These are phyloP conservation scores for Aphelinus atriplicis DNA, from an alignment of 1,140 invertebrate species.

Conservation along the genomic window DNA sequence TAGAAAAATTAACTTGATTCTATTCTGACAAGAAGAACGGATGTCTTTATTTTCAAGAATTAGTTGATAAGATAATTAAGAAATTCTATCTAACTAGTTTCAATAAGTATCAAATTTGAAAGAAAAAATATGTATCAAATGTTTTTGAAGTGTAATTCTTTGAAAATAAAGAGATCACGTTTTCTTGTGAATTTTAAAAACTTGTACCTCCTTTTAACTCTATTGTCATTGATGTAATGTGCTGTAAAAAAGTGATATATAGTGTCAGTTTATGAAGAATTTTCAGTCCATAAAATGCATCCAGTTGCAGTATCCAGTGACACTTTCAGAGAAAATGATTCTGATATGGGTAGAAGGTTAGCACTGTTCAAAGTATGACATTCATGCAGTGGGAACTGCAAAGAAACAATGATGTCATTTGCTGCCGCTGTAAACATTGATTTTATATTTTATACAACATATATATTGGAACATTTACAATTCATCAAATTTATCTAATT, in stretches of 20 bases:
- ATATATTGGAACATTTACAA: neutral
- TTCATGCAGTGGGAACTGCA: constrained; percentile 19
- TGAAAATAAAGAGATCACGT: constrained; percentile 17
- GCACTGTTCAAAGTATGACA: too few relatives aligned
- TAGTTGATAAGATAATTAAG: neutral
- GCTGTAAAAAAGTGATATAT: constrained; percentile 17
- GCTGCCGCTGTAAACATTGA: constrained; percentile 33
- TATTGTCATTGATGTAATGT: constrained; percentile 27
- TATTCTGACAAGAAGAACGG: constrained; percentile 2
- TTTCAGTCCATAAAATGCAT: neutral
- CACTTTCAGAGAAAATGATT: constrained; percentile 6
- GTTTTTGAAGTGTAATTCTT: constrained; percentile 14
- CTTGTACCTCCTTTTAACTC: neutral
- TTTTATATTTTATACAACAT: constrained; percentile 32
- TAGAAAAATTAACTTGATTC: constrained; percentile 19
- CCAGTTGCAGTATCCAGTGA: neutral
- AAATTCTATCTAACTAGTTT: constrained; percentile 23
- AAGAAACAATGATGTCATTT: constrained; percentile 22
- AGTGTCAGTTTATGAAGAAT: constrained; percentile 2
- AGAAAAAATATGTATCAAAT: neutral
- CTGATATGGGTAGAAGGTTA: constrained; percentile 21
- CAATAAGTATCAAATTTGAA: neutral
- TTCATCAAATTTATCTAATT: too few relatives aligned
- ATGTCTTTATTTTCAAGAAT: constrained; percentile 18
- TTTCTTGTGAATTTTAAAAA: constrained; percentile 19